These are phyloP conservation scores for Andrena fulva DNA, from an alignment of 2,888 invertebrate genomes.

Conservation along the genomic window DNA sequence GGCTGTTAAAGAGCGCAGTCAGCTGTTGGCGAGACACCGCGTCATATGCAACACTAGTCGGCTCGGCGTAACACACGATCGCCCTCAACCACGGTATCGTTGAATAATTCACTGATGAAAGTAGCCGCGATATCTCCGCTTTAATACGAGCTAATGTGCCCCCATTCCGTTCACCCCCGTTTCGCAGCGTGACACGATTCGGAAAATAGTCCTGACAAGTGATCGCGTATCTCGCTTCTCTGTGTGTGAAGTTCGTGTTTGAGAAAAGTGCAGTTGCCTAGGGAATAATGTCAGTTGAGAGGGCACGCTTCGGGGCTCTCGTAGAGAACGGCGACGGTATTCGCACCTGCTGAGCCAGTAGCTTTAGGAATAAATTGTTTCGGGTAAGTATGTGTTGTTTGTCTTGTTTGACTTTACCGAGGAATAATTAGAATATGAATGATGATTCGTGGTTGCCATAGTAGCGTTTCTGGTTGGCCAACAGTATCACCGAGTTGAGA, in stretches of 20 bases:
- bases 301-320: neutral
- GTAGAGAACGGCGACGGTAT: neutral
- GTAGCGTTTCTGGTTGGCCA: too few relatives aligned
- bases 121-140: constrained; percentile 38
- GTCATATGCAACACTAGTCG: constrained; percentile 43
- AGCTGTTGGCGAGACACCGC: constrained; percentile 47
- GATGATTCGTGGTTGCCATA: too few relatives aligned
- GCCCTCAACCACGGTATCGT: constrained; percentile 21
- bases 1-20: constrained; percentile 60
- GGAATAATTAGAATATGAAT: too few relatives aligned
- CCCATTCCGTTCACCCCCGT: constrained; percentile 14
- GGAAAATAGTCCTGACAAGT: constrained; percentile 4
- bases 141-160: constrained; percentile 21
- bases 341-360: neutral
- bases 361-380: neutral
- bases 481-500: too few relatives aligned
- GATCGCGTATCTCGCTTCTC: neutral
- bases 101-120: constrained; percentile 49
- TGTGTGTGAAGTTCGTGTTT: constrained; percentile 15
- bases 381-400: neutral
- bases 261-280: neutral
- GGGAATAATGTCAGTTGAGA: neutral
- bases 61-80: constrained; percentile 30
- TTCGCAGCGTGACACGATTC: constrained; percentile 7
- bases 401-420: too few relatives aligned